Evolutionary conservation across 2,113 vertebrate genomes (phyloP).

Genomic region (Lophochroa leadbeateri): DNA sequence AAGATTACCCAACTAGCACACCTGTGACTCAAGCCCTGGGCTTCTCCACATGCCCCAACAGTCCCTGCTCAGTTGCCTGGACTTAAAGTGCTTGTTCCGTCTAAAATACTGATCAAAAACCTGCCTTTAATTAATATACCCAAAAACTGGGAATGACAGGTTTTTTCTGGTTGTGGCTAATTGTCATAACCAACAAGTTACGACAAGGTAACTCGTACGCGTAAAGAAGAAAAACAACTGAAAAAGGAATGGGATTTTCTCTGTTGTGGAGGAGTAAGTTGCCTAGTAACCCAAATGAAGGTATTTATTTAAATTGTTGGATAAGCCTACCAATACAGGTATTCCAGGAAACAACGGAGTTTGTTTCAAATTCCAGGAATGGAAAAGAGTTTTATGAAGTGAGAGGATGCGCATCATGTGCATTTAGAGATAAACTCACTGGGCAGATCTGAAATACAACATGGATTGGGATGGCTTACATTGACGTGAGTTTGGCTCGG

Average conservation of each 20-base stretch:
- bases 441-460: background rate
- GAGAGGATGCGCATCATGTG: background rate
- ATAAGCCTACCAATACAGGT: constrained; percentile 23
- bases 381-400: background rate
- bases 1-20: background rate
- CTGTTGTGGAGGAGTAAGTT: background rate
- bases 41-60: background rate
- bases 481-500: background rate
- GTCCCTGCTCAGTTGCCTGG: background rate
- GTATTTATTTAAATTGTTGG: background rate
- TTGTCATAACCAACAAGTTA: background rate
- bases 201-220: background rate
- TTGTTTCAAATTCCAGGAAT: background rate
- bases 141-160: background rate
- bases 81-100: background rate
- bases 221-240: background rate
- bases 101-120: background rate
- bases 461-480: background rate
- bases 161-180: background rate
- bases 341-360: constrained; percentile 13
- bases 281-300: background rate
- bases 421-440: background rate
- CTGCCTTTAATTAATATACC: background rate
- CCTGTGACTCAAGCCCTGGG: background rate
- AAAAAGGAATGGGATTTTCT: background rate